phyloP scores from a whole-genome alignment of 2,113 vertebrate genomes.

The Stegostoma tigrinum region DNA sequence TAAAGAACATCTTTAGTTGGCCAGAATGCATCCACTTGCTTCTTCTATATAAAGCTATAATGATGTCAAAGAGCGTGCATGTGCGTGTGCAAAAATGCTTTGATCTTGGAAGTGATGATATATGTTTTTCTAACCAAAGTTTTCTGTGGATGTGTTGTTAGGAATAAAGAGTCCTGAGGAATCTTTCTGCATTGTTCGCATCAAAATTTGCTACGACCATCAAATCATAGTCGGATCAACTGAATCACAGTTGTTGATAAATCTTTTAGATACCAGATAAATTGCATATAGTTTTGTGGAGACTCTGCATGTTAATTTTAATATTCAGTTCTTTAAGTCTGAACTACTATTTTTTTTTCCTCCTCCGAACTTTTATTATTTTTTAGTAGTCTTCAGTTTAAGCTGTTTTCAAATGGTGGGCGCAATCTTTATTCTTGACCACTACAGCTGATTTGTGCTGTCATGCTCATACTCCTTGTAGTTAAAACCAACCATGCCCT shows the following conservation, averaged over 20 bases:
- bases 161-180: not conserved
- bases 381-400: not conserved
- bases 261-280: not conserved
- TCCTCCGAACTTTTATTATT: not conserved
- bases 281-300: not conserved
- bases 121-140: not conserved
- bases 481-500: not conserved
- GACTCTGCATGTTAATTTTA: not conserved
- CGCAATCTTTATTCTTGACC: not conserved
- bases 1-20: not conserved
- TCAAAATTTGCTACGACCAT: not conserved
- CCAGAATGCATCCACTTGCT: not conserved
- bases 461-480: not conserved
- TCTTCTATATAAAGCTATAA: not conserved
- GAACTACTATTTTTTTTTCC: not conserved
- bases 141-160: not conserved
- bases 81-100: not conserved
- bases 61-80: not conserved
- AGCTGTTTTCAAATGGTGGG: not conserved
- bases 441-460: too few species aligned
- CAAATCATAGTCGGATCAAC: too few species aligned
- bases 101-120: not conserved
- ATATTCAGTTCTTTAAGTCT: not conserved
- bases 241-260: too few species aligned
- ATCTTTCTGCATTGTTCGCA: not conserved